Conservation (phyloP, 2,113 vertebrate species). For the Carassius auratus region DNA sequence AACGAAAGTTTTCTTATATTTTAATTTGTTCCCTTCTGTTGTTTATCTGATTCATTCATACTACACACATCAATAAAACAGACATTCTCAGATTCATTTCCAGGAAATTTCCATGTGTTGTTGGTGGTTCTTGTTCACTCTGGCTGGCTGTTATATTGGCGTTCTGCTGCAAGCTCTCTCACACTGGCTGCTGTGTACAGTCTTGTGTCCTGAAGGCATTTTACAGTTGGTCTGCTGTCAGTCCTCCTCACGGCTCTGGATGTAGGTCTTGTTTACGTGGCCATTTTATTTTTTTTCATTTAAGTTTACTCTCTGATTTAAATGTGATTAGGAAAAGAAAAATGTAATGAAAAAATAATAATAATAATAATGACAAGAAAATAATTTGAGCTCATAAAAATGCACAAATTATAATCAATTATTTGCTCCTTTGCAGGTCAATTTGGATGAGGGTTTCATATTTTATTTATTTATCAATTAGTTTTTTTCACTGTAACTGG, state of each 20-base stretch:
- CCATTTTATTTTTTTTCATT: not conserved
- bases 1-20: not conserved
- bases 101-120: not conserved
- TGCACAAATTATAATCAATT: not conserved
- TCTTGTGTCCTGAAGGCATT: not conserved
- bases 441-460: not conserved
- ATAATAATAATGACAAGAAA: not conserved
- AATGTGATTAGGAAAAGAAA: not conserved
- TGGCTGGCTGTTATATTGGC: not conserved
- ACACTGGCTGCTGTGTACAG: not conserved
- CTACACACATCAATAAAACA: not conserved
- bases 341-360: not conserved
- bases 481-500: not conserved
- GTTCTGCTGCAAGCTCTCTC: not conserved
- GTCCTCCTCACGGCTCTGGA: not conserved
- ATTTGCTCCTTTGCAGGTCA: not conserved
- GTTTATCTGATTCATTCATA: not conserved
- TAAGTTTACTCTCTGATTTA: slow-evolving; percentile 7
- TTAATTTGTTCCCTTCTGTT: not conserved
- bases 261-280: not conserved
- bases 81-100: not conserved
- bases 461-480: not conserved
- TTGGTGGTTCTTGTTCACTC: not conserved
- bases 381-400: not conserved
- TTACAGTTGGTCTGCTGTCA: not conserved